Evolutionary conservation across 1,140 invertebrate species (phyloP).

Genomic region (Nephila pilipes): DNA sequence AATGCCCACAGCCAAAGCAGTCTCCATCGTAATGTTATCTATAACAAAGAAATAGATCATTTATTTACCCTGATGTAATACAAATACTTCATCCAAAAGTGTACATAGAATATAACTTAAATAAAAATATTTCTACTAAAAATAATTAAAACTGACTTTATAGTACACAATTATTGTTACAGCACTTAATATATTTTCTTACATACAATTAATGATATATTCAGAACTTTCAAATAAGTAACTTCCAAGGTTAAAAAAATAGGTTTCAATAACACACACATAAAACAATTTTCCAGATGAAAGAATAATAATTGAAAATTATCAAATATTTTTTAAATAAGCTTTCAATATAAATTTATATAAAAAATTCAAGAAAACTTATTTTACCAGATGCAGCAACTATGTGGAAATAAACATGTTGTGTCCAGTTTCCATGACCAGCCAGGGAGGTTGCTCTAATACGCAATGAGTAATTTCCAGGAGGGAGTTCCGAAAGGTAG

Average conservation of each 20-base stretch:
- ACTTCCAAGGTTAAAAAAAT: not conserved
- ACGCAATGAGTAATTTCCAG: slow-evolving; percentile 92
- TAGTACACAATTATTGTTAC: too few relatives aligned
- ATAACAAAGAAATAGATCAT: not conserved
- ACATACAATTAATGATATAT: too few relatives aligned
- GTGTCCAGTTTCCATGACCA: slow-evolving; percentile 87
- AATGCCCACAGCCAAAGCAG: slow-evolving; percentile 23
- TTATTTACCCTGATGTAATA: too few relatives aligned
- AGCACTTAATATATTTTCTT: too few relatives aligned
- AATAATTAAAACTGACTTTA: too few relatives aligned
- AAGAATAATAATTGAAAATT: too few relatives aligned
- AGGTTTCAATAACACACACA: not conserved
- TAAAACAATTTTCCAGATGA: not conserved
- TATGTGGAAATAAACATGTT: slow-evolving; percentile 85
- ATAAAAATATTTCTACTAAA: too few relatives aligned
- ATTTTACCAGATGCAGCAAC: slow-evolving; percentile 78
- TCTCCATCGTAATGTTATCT: slow-evolving; percentile 30
- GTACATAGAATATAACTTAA: too few relatives aligned
- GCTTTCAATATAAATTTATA: too few relatives aligned
- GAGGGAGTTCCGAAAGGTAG: slow-evolving; percentile 83
- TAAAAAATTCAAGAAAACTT: not conserved
- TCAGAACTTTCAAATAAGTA: too few relatives aligned
- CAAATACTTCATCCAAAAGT: too few relatives aligned
- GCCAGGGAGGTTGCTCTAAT: slow-evolving; percentile 90
- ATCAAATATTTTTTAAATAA: too few relatives aligned